These are phyloP conservation scores for Carpatolechia fugitivella DNA, from an alignment of 2,888 invertebrate species.

Conservation along the genomic window DNA sequence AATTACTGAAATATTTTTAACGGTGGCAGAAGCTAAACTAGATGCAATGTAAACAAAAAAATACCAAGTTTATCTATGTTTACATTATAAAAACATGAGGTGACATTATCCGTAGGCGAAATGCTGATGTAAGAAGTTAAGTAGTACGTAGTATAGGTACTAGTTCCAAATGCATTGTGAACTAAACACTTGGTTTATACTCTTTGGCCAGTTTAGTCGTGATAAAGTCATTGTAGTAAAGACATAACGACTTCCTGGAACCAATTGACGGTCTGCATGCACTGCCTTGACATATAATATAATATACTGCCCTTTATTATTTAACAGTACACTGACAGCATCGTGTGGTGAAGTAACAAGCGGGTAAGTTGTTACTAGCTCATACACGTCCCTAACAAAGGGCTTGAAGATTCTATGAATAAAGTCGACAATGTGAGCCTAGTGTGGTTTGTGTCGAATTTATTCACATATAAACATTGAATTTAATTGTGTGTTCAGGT, in stretches of 20 bases:
- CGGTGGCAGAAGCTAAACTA: background rate
- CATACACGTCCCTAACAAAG: too few species aligned
- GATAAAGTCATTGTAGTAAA: constrained; percentile 42
- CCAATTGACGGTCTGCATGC: constrained; percentile 30
- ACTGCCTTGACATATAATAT: background rate
- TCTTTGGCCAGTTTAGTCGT: constrained; percentile 7
- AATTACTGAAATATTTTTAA: background rate
- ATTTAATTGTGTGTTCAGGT: too few species aligned
- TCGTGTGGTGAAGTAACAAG: too few species aligned
- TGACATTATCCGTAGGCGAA: background rate
- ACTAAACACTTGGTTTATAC: background rate
- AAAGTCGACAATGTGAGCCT: too few species aligned
- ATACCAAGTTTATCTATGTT: constrained; percentile 2
- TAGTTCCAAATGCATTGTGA: background rate
- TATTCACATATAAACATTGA: too few species aligned
- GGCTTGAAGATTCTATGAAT: too few species aligned
- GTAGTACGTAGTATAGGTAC: background rate
- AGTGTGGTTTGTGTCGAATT: too few species aligned
- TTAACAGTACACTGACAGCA: background rate
- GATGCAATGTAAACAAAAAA: background rate
- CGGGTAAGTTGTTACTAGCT: too few species aligned
- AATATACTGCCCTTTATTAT: constrained; percentile 7
- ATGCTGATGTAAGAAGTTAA: background rate
- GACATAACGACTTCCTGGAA: constrained; percentile 44
- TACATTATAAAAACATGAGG: background rate